Evolutionary conservation across 2,113 vertebrate species (phyloP).

Genomic region (Macrotus californicus): DNA sequence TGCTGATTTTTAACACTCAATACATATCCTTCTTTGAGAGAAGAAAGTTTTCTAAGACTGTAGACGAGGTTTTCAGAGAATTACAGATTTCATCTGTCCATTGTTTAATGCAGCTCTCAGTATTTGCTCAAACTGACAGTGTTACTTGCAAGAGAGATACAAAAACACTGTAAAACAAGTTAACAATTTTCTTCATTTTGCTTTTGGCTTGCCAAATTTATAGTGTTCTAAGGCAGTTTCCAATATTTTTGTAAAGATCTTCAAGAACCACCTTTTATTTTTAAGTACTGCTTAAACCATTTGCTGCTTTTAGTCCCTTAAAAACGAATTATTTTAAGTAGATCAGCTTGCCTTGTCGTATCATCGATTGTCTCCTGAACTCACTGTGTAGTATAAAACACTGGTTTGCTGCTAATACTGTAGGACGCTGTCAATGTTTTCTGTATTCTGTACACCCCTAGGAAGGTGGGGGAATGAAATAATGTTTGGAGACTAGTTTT

Average conservation of each 20-base stretch:
- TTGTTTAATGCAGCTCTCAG: background rate
- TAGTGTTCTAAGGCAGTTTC: slow-evolving; percentile 38
- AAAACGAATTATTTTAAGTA: slow-evolving; percentile 57
- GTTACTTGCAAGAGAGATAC: background rate
- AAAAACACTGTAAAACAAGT: background rate
- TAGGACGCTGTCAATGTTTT: background rate
- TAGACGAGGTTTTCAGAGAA: slow-evolving; percentile 19
- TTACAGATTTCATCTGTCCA: background rate
- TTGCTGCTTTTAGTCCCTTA: slow-evolving; percentile 53
- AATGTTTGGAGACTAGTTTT: background rate
- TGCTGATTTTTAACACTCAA: background rate
- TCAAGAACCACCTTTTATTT: background rate
- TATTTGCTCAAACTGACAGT: background rate
- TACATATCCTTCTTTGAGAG: background rate
- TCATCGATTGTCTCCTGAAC: slow-evolving; percentile 35
- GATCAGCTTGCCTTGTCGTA: slow-evolving; percentile 19
- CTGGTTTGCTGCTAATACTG: background rate
- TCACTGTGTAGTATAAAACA: slow-evolving; percentile 44
- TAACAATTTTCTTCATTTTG: background rate
- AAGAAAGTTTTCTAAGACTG: background rate
- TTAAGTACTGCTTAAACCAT: slow-evolving; percentile 31
- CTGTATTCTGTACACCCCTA: background rate
- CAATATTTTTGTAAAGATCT: slow-evolving; percentile 57
- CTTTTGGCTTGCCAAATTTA: slow-evolving; percentile 34
- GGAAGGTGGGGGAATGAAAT: background rate